Evolutionary conservation across 2,797 vertebrate species (phyloP), one percentile per base, ranked within the genome.

Genomic region (Nyctalus aviator): DNA sequence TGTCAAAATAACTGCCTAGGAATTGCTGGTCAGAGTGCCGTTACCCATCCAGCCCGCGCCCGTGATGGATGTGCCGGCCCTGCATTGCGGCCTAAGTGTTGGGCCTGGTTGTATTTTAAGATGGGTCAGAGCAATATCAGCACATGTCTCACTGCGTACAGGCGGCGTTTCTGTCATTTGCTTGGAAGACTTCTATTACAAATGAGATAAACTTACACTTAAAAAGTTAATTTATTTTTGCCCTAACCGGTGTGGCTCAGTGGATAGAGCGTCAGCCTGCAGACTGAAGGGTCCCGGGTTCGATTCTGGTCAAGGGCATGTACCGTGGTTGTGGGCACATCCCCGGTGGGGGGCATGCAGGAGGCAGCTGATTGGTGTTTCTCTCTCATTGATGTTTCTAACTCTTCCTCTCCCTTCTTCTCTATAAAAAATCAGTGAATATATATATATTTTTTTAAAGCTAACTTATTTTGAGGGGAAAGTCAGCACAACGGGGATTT

Each of bases 1-100:
- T 94, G 91, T 97, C 93, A 95, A 79, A 95, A 94, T 96, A 95
- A 95, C 94, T 85, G 92, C 59, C 82, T 87, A 71, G 85, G 68
- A 91, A 85, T 92, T 89, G 83, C 90, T 62, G 78, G 85, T 95
- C 76, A 69, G 75, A 92, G 73, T 88, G 91, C 94, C 64, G 68
- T 96, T 86, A 64, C 83, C 66, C 30, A 1, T 88, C 14, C 13
- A 87, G 92, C 76, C 95, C 46, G 90, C 20, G 3, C 92, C 84
- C 20, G 5, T 75, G 73, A 88, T 77, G 30, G 64, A 85, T 78
- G 32, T 55, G 30, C 11, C 84, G 64, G 17, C 69, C 50, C 62
- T 35, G 62, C 35, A 14, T 78, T 89, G 57, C 37, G 8, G 66
- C 50, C 18, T 41, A 85, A 23, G 20, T 27, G 78, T 90, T 94